Evolutionary conservation across 2,113 vertebrate species (phyloP), one percentile per base, ranked within the genome.

Genomic region (Maccullochella peelii): DNA sequence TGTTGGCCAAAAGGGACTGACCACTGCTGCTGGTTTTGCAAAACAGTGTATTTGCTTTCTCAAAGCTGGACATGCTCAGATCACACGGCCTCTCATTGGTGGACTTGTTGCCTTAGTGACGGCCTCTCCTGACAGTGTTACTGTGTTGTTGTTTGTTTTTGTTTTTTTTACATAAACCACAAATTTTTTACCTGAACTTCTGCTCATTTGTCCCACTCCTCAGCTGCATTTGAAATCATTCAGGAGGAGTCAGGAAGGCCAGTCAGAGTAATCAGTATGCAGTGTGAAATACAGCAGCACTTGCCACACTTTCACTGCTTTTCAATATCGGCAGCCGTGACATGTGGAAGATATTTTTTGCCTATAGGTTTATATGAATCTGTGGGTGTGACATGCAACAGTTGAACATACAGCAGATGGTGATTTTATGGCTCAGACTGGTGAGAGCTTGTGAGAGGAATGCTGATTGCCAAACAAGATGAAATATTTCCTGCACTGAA

Each of bases 351-450:
- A 57, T 70, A 14, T 23, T 55, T 77, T 49, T 71, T 20, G 58
- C 44, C 38, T 27, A 25, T 20, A 50, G 73, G 85, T 89, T 86
- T 84, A 65, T 78, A 50, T 83, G 83, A 77, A 86, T 85, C 44
- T 65, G 68, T 33, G 70, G 6, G 72, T 38, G 80, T 80, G 73
- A 80, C 67, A 86, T 79, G 84, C 77, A 90, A 87, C 85, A 91
- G 84, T 79, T 85, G 77, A 92, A 90, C 75, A 79, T 88, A 57
- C 61, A 85, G 79, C 93, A 93, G 91, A 93, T 94, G 92, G 91
- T 63, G 82, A 83, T 90, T 90, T 93, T 81, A 89, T 82, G 80
- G 86, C 69, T 79, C 79, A 79, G 52, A 67, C 79, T 81, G 69
- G 50, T 25, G 66, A 54, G 74, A 58, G 83, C 61, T 73, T 83